phyloP scores from a whole-genome alignment of 2,888 invertebrate species.

The Mamestra brassicae region DNA sequence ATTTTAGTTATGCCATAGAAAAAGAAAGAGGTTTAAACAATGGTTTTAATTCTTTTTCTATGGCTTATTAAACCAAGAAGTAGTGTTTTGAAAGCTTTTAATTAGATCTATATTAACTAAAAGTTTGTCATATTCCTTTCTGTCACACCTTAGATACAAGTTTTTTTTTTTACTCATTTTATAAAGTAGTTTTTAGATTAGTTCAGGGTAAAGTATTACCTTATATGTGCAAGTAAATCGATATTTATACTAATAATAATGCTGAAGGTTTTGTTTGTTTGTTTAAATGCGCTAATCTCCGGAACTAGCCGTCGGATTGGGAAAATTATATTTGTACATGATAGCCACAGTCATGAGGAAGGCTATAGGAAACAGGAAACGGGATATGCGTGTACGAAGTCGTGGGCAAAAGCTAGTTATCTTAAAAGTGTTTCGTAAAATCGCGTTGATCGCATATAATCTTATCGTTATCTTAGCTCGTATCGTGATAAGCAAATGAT shows the following conservation, averaged over 20 bases:
- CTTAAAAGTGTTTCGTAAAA: not conserved
- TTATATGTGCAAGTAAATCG: constrained; percentile 27
- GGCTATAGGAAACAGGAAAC: no score
- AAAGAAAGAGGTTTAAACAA: not conserved
- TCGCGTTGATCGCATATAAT: constrained; percentile 20
- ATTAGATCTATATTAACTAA: not conserved
- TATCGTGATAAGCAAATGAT: not conserved
- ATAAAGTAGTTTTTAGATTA: not conserved
- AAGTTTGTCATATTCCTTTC: not conserved
- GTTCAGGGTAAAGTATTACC: not conserved
- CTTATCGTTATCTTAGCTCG: constrained; percentile 10
- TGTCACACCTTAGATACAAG: not conserved
- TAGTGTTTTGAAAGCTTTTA: not conserved
- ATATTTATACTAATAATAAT: not conserved
- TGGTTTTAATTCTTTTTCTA: not conserved
- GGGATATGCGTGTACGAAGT: no score
- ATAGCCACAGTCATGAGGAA: no score
- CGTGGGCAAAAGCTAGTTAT: not conserved
- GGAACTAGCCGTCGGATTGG: no score
- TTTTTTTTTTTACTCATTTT: not conserved
- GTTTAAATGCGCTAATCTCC: no score
- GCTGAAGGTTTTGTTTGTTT: no score
- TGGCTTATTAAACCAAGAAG: not conserved
- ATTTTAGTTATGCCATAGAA: not conserved
- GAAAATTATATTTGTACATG: no score